phyloP scores from a whole-genome alignment of 1,140 invertebrate genomes.

The Aphelenchoides besseyi region DNA sequence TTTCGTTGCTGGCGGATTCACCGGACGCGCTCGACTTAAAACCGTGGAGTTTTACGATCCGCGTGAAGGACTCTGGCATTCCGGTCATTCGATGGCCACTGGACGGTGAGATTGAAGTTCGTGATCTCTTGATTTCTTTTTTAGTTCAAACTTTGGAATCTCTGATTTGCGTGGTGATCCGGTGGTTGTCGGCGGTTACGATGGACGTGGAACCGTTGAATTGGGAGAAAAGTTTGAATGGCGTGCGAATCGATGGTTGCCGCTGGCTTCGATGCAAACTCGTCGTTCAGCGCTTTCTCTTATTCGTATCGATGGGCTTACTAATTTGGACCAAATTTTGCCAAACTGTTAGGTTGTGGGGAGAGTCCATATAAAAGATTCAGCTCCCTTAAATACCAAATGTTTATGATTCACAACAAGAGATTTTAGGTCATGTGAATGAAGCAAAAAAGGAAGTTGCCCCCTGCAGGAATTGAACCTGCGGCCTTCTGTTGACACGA shows the following conservation, averaged over 20 bases:
- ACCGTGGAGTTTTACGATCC: slow-evolving; percentile 31
- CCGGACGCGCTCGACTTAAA: slow-evolving; percentile 24
- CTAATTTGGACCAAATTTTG: background rate
- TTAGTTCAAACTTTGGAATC: slow-evolving; percentile 35
- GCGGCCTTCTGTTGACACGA: no score
- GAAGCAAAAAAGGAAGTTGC: no score
- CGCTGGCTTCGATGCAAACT: slow-evolving; percentile 13
- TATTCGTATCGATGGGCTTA: slow-evolving; percentile 19
- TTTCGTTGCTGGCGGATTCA: slow-evolving; percentile 30
- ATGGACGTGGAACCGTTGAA: slow-evolving; percentile 20
- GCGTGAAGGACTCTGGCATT: slow-evolving; percentile 36
- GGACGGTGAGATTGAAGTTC: slow-evolving; percentile 3
- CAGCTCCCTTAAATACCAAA: no score
- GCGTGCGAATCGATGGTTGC: slow-evolving; percentile 21
- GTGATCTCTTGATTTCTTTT: slow-evolving; percentile 9
- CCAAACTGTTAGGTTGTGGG: no score
- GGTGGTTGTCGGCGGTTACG: slow-evolving; percentile 27
- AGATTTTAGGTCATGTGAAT: no score
- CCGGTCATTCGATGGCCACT: slow-evolving; percentile 1
- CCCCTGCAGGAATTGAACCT: no score
- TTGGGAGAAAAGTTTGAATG: slow-evolving; percentile 30
- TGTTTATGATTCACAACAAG: no score
- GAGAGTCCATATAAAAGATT: no score
- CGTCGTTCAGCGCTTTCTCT: slow-evolving; percentile 21
- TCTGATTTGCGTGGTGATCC: background rate